A percentile compares a stretch with the other conserved stretches of the same genome.
These are phyloP conservation scores for Thereva nobilitata DNA, from an alignment of 2,888 invertebrate genomes.

Conservation along the genomic window DNA sequence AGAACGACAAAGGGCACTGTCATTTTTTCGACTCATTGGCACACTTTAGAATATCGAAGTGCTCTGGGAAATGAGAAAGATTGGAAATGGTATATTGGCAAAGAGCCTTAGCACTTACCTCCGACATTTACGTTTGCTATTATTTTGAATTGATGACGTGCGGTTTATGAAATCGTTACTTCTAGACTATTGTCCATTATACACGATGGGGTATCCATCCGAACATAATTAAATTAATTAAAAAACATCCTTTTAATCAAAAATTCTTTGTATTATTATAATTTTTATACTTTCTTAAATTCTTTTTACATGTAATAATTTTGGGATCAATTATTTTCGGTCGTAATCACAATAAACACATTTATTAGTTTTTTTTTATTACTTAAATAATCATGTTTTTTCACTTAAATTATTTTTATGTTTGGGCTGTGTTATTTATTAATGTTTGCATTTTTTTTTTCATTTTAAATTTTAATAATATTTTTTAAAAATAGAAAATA, in stretches of 20 bases:
- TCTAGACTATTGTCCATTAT: no score
- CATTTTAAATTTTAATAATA: neutral
- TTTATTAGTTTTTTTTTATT: slow-evolving; percentile 18
- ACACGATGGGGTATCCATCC: no score
- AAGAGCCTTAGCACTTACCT: no score
- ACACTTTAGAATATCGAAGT: no score
- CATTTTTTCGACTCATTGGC: no score
- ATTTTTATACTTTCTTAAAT: slow-evolving; percentile 26
- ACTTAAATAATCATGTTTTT: slow-evolving; percentile 14
- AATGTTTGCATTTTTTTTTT: slow-evolving; percentile 4
- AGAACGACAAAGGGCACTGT: no score
- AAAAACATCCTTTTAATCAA: slow-evolving; percentile 12
- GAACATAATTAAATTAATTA: no score
- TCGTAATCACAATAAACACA: slow-evolving; percentile 37
- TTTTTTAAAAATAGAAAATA: slow-evolving; percentile 34
- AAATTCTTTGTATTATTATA: slow-evolving; percentile 28
- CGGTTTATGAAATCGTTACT: no score
- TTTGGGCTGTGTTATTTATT: slow-evolving; percentile 11
- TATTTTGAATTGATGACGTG: no score
- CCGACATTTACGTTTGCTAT: no score
- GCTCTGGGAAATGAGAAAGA: no score
- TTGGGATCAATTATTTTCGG: slow-evolving; percentile 27
- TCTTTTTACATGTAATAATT: slow-evolving; percentile 33
- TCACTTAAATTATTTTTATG: slow-evolving; percentile 27
- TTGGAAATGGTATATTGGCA: no score